These are phyloP conservation scores for Hapalemur alaotrensis DNA, from an alignment of 2,797 vertebrate genomes.

Conservation along the genomic window DNA sequence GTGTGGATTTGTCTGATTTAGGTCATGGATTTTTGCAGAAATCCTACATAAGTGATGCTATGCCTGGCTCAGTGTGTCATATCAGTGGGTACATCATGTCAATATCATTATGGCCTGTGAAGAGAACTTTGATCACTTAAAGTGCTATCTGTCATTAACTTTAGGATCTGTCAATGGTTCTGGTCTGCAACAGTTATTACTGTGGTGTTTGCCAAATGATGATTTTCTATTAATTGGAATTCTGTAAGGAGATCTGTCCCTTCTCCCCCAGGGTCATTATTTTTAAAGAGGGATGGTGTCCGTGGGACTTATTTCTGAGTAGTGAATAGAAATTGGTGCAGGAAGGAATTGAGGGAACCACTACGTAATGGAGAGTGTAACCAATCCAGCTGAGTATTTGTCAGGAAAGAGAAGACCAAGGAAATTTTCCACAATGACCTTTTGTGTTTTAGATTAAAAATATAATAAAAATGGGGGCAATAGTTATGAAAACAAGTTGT, in stretches of 20 bases:
- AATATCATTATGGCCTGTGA: background rate
- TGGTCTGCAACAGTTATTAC: background rate
- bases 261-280: background rate
- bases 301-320: background rate
- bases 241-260: background rate
- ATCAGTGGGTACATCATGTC: background rate
- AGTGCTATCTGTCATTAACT: background rate
- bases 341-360: background rate
- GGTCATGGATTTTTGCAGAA: background rate
- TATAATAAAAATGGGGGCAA: background rate
- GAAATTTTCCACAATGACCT: background rate
- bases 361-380: background rate
- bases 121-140: background rate
- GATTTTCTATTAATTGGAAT: conserved; percentile 2
- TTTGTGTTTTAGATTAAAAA: background rate
- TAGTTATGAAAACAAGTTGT: background rate
- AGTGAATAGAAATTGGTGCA: background rate
- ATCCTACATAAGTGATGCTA: background rate
- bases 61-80: background rate
- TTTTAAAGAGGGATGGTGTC: background rate
- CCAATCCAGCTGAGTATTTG: background rate
- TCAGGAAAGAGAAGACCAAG: background rate
- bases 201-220: background rate
- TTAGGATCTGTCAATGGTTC: background rate
- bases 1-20: background rate